Evolutionary conservation across 2,888 invertebrate species (phyloP).

Genomic region (Ommatoiulus sabulosus): DNA sequence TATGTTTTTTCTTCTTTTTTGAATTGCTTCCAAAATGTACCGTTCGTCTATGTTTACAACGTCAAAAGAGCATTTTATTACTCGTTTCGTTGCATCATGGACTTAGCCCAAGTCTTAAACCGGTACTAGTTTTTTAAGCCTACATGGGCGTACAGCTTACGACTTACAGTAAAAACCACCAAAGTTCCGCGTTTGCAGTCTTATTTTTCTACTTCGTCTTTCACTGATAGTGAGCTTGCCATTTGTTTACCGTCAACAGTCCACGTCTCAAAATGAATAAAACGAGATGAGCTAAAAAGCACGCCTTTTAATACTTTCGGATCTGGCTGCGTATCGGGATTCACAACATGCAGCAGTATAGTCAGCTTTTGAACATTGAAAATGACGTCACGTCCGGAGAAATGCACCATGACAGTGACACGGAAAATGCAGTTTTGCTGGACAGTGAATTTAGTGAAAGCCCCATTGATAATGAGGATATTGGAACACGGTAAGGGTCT

Average conservation of each 20-base stretch:
- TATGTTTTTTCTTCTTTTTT: neutral
- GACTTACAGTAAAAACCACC: neutral
- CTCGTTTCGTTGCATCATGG: neutral
- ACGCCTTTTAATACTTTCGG: neutral
- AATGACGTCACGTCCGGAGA: slow-evolving; percentile 6
- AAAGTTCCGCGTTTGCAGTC: too few species aligned
- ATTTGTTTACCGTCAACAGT: neutral
- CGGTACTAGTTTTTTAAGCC: neutral
- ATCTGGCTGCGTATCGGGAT: neutral
- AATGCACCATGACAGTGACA: neutral
- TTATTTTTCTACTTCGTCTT: neutral
- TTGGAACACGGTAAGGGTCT: neutral
- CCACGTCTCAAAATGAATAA: neutral
- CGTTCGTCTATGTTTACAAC: slow-evolving; percentile 5
- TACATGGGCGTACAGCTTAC: neutral
- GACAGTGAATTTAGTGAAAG: neutral
- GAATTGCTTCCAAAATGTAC: slow-evolving; percentile 32
- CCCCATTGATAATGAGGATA: neutral
- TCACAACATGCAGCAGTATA: neutral
- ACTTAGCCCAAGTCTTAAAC: neutral
- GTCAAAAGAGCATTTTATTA: neutral
- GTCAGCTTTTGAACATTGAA: neutral
- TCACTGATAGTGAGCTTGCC: neutral
- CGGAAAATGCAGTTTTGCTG: neutral
- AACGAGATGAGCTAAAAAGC: neutral